Evolutionary conservation across 2,113 vertebrate genomes (phyloP).

Genomic region (Meleagris gallopavo): DNA sequence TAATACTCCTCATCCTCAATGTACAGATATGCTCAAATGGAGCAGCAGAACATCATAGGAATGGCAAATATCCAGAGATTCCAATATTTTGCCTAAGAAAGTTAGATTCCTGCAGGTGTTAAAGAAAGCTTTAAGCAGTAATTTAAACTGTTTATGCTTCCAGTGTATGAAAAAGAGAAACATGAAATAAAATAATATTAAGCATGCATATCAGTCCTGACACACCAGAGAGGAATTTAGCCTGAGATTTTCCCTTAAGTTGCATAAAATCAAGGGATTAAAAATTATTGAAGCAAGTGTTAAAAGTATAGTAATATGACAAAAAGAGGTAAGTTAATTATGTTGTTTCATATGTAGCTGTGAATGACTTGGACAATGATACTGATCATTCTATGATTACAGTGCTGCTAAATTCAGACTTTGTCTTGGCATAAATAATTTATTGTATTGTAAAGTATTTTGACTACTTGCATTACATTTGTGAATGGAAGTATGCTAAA

Average conservation of each 20-base stretch:
- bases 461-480: not conserved
- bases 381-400: not conserved
- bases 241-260: not conserved
- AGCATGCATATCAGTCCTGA: rapidly evolving
- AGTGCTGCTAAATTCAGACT: not conserved
- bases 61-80: not conserved
- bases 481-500: not conserved
- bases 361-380: not conserved
- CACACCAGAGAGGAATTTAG: not conserved
- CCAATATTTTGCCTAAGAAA: not conserved
- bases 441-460: not conserved
- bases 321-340: not conserved
- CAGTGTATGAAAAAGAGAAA: not conserved
- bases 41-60: rapidly evolving
- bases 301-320: not conserved
- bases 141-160: not conserved
- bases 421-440: not conserved
- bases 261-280: not conserved
- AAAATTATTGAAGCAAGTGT: not conserved
- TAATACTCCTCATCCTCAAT: not conserved
- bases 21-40: not conserved
- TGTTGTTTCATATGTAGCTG: not conserved
- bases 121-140: no score
- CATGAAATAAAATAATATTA: not conserved
- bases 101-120: not conserved